phyloP scores from a whole-genome alignment of 2,797 vertebrate species.

The Melanotaenia nigrans region DNA sequence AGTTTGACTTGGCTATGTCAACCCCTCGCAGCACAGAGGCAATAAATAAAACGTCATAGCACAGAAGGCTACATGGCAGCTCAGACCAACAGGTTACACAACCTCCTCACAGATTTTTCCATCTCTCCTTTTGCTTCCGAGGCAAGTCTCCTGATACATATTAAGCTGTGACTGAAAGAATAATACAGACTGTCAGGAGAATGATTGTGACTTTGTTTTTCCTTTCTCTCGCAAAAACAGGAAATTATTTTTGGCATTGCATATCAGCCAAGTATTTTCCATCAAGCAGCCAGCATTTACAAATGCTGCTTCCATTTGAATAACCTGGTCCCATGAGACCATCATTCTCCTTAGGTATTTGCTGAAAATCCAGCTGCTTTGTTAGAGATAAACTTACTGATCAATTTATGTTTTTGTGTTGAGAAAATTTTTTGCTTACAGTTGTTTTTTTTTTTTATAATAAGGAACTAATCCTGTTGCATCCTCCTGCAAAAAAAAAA shows the following conservation, averaged over 20 bases:
- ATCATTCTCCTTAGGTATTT: conserved; percentile 33
- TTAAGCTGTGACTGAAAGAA: conserved; percentile 24
- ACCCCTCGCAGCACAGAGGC: conserved; percentile 48
- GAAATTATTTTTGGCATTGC: conserved; percentile 48
- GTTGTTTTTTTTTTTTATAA: not conserved
- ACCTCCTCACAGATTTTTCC: conserved; percentile 1
- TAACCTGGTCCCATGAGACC: conserved; percentile 20
- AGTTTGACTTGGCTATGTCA: conserved; percentile 71
- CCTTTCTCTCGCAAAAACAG: conserved; percentile 37
- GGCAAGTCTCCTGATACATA: conserved; percentile 11
- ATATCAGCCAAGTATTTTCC: conserved; percentile 39
- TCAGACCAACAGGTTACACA: conserved; percentile 9
- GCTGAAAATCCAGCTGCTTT: conserved; percentile 34
- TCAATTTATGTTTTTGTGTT: not conserved
- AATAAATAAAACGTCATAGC: conserved; percentile 61
- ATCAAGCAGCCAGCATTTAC: conserved; percentile 31
- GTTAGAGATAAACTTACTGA: conserved; percentile 11
- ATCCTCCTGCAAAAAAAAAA: not conserved
- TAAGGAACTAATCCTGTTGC: too few species aligned
- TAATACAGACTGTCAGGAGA: conserved; percentile 26
- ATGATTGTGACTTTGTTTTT: conserved; percentile 45
- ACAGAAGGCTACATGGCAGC: conserved; percentile 2
- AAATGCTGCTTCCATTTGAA: conserved; percentile 53
- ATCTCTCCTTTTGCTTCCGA: not conserved
- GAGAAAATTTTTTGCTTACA: not conserved